Evolutionary conservation across 2,797 vertebrate genomes (phyloP).

Genomic region (Poeciliopsis paucimaculata): DNA sequence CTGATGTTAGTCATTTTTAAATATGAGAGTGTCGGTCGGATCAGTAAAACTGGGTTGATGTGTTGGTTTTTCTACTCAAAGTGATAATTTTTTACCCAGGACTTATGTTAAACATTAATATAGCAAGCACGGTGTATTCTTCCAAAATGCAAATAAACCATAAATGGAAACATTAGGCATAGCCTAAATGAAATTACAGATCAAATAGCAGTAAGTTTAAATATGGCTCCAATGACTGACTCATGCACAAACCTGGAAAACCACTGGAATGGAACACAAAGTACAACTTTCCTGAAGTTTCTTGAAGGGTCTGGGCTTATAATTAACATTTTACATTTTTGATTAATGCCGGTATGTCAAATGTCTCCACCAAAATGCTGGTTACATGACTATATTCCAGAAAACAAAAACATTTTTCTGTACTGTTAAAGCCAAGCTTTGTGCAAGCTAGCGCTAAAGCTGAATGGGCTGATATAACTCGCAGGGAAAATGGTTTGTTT

Average conservation of each 20-base stretch:
- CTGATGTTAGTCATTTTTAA: neutral
- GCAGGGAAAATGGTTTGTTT: neutral
- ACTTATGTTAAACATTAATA: neutral
- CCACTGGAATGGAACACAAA: neutral
- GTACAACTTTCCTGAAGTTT: neutral
- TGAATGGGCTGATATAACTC: neutral
- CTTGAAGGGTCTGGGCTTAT: too few relatives aligned
- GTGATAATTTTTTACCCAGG: neutral
- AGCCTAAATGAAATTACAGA: neutral
- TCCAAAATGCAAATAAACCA: neutral
- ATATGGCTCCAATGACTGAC: neutral
- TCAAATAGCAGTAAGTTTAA: neutral
- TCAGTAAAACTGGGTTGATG: neutral
- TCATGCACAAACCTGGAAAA: neutral
- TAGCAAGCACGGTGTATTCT: neutral
- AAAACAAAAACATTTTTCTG: neutral
- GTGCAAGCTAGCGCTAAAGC: constrained; percentile 39
- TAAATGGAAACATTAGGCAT: neutral
- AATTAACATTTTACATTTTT: neutral
- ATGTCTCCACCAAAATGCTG: neutral
- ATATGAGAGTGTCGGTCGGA: neutral
- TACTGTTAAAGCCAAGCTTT: neutral
- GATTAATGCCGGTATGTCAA: too few relatives aligned
- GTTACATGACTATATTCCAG: neutral
- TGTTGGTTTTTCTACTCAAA: neutral